Conservation (phyloP, 2,888 invertebrate genomes). For the Hypomecis punctinalis region DNA sequence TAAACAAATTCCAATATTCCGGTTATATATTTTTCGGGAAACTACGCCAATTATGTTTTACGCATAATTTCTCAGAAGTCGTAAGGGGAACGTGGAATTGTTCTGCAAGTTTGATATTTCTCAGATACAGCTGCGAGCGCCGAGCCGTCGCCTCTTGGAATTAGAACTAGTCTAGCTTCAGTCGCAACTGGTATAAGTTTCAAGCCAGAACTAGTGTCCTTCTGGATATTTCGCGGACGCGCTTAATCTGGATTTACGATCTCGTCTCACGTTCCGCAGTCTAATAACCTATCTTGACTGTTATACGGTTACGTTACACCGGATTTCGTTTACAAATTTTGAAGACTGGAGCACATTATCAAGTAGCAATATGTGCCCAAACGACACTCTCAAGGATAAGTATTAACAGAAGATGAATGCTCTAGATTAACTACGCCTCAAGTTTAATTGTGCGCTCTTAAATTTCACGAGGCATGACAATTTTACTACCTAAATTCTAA, state of each 20-base stretch:
- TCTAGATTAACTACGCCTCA: not conserved
- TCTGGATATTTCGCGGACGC: slow-evolving; percentile 31
- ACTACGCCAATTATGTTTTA: not conserved
- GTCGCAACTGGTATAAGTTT: not conserved
- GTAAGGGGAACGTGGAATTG: slow-evolving; percentile 15
- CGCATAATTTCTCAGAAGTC: slow-evolving; percentile 10
- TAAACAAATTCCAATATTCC: not conserved
- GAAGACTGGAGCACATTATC: not conserved
- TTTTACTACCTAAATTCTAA: not conserved
- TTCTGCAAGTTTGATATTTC: slow-evolving; percentile 29
- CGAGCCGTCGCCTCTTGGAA: slow-evolving; percentile 24
- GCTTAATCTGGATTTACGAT: slow-evolving; percentile 35
- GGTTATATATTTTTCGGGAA: not conserved
- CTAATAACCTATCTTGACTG: not conserved
- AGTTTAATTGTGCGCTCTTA: not conserved
- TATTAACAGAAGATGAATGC: not conserved
- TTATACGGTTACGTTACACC: slow-evolving; percentile 5
- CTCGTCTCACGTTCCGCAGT: slow-evolving; percentile 13
- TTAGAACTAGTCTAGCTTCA: slow-evolving; percentile 29
- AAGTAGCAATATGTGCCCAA: too few relatives aligned
- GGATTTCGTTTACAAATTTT: not conserved
- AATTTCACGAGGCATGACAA: slow-evolving; percentile 3
- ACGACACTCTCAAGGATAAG: not conserved
- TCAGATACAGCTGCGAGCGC: slow-evolving; percentile 20
- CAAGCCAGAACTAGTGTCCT: slow-evolving; percentile 36